phyloP scores from a whole-genome alignment of 2,888 invertebrate species.

The Meandrusa payeni region DNA sequence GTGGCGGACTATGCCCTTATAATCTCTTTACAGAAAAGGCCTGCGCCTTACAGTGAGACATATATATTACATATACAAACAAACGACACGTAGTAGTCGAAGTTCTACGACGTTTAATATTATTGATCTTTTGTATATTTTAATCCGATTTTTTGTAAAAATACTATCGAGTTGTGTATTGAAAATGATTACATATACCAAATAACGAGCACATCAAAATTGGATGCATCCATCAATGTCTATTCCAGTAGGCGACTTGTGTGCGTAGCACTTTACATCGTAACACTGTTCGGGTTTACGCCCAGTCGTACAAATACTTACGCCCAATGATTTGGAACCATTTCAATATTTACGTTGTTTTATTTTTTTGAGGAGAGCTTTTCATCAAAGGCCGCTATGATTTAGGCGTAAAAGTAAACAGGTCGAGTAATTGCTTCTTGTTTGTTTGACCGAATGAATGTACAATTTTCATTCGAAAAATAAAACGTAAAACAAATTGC shows the following conservation, averaged over 20 bases:
- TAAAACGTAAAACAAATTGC: conserved; percentile 18
- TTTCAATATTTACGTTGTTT: conserved; percentile 35
- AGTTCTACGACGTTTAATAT: too few species aligned
- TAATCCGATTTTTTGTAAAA: too few species aligned
- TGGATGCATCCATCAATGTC: conserved; percentile 18
- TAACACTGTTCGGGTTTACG: conserved; percentile 8
- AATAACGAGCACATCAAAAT: conserved; percentile 16
- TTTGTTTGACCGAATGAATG: conserved; percentile 22
- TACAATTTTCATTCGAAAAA: conserved; percentile 22
- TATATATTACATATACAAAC: too few species aligned
- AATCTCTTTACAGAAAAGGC: too few species aligned
- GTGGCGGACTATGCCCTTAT: too few species aligned
- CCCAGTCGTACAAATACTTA: conserved; percentile 30
- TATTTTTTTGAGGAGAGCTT: conserved; percentile 23
- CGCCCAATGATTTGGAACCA: conserved; percentile 33
- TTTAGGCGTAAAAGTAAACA: conserved; percentile 29
- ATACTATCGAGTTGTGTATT: conserved; percentile 1
- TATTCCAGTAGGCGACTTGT: conserved; percentile 4
- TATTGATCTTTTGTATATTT: too few species aligned
- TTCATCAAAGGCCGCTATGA: conserved; percentile 25
- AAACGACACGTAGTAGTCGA: too few species aligned
- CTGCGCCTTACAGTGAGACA: too few species aligned
- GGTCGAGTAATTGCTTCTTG: conserved; percentile 29
- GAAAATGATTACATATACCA: conserved; percentile 2
- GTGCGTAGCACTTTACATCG: conserved; percentile 6